Evolutionary conservation across 2,797 vertebrate genomes (phyloP).

Genomic region (Enteromius argenteus): DNA sequence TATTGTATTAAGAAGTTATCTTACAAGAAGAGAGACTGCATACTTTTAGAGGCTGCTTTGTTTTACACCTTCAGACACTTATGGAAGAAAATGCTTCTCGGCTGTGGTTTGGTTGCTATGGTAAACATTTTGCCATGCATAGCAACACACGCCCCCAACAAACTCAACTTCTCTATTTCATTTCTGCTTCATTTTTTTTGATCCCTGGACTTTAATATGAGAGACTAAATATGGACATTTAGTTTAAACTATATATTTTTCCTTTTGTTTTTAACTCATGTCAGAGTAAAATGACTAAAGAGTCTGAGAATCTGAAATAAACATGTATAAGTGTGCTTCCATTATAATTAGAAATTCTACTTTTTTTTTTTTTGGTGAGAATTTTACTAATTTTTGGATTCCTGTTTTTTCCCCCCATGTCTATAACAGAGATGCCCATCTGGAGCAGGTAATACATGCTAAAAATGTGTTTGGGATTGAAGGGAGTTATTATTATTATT

Average conservation of each 20-base stretch:
- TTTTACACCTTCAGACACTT: constrained; percentile 36
- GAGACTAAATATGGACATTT: constrained; percentile 54
- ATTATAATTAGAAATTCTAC: constrained; percentile 59
- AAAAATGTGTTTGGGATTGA: constrained; percentile 1
- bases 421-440: constrained; percentile 19
- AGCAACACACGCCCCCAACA: neutral
- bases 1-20: constrained; percentile 68
- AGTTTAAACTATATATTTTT: constrained; percentile 50
- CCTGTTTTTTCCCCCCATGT: neutral
- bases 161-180: constrained; percentile 43
- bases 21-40: constrained; percentile 21
- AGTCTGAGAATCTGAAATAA: constrained; percentile 60
- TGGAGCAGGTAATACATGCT: constrained; percentile 32
- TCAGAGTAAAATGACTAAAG: constrained; percentile 45
- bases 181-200: constrained; percentile 21
- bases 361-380: neutral
- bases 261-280: constrained; percentile 51
- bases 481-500: neutral
- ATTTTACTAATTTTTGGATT: constrained; percentile 55
- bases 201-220: neutral
- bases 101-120: constrained; percentile 20
- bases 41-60: constrained; percentile 43
- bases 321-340: constrained; percentile 63
- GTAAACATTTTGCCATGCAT: constrained; percentile 24
- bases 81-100: constrained; percentile 5